Base-by-base conservation (phyloP, 2,113 vertebrate species). In the Stegastes partitus region DNA sequence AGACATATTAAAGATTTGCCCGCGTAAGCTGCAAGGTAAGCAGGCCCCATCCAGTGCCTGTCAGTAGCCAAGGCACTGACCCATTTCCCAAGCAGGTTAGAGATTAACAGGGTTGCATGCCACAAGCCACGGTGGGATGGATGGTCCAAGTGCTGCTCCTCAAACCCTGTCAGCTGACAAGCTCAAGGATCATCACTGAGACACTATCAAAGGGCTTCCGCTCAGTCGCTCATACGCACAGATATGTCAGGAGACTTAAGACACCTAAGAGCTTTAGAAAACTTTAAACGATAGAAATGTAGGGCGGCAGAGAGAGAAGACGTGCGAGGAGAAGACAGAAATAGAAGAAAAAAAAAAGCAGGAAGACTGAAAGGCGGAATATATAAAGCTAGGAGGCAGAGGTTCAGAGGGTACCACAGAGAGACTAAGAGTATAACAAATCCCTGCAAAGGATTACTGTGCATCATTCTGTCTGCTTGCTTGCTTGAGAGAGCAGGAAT, bases 21-120 rank as follows among this genome's bases (percentile, higher is more conserved):
- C 1, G 25, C 81, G 65, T 92, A 92, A 95, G 77, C 91, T 87
- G 69, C 56, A 84, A 91, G 86, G 90, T 93, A 89, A 82, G 83
- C 83, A 83, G 70, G 59, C 69, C 59, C 74, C 75, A 79, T 59
- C 58, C 68, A 73, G 50, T 25, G 72, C 44, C 45, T 67, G 31
- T 87, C 72, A 77, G 64, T 71, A 74, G 84, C 71, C 74, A 63
- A 74, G 66, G 74, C 80, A 15, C 56, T 94, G 93, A 94, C 93
- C 94, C 89, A 94, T 84, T 94, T 95, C 87, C 81, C 84, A 83
- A 90, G 71, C 94, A 93, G 90, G 90, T 94, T 94, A 90, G 45
- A 88, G 89, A 89, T 94, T 87, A 93, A 89, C 74, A 59, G 22
- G 22, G 75, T 26, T 59, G 80, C 53, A 85, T 44, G 61, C 64